These are phyloP conservation scores for Drosophila punjabiensis DNA, from an alignment of 1,140 invertebrate species.

Conservation along the genomic window DNA sequence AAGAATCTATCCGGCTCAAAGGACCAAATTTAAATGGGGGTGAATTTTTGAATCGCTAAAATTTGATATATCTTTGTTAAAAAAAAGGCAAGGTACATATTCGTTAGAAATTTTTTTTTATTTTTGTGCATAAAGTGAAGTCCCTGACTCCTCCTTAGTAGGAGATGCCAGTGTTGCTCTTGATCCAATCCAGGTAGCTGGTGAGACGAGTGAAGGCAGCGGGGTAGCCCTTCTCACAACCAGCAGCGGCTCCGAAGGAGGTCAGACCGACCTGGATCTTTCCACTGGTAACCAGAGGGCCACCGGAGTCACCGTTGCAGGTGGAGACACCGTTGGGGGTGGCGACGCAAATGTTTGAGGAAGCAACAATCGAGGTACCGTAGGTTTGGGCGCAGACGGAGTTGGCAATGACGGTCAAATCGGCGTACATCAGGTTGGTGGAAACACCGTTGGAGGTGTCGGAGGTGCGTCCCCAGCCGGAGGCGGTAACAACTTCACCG, in stretches of 20 bases:
- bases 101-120: conserved; percentile 54
- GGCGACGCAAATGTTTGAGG: conserved; percentile 54
- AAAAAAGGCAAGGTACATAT: neutral
- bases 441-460: conserved; percentile 48
- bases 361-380: conserved; percentile 57
- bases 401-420: conserved; percentile 52
- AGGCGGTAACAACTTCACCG: conserved; percentile 54
- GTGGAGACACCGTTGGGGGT: conserved; percentile 61
- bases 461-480: conserved; percentile 68
- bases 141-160: conserved; percentile 39
- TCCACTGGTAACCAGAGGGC: conserved; percentile 79
- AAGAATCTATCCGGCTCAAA: neutral
- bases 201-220: conserved; percentile 86
- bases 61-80: too few species aligned
- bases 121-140: conserved; percentile 20
- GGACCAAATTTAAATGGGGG: neutral
- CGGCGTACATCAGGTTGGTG: conserved; percentile 37
- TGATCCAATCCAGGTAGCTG: conserved; percentile 86
- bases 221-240: conserved; percentile 86
- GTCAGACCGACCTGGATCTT: conserved; percentile 85
- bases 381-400: conserved; percentile 40
- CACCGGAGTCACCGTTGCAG: conserved; percentile 86
- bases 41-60: too few species aligned
- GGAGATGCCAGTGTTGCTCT: conserved; percentile 51
- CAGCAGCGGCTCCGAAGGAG: conserved; percentile 86